Conservation (phyloP, 2,113 vertebrate species). For the Callipepla californica region DNA sequence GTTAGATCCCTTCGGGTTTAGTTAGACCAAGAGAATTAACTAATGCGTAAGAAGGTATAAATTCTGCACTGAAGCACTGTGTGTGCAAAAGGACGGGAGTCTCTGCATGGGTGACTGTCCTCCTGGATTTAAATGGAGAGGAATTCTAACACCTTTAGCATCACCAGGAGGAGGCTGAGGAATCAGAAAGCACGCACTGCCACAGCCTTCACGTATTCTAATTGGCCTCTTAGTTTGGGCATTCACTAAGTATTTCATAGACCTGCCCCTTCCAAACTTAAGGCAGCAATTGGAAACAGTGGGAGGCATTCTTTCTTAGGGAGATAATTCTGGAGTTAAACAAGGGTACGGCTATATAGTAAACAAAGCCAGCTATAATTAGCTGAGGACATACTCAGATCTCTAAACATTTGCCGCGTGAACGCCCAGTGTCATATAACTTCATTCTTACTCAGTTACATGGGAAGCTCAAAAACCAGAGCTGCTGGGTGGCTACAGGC, state of each 20-base stretch:
- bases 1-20: constrained; percentile 1
- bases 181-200: not conserved
- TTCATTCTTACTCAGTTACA: not conserved
- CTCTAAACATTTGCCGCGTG: not conserved
- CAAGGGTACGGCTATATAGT: not conserved
- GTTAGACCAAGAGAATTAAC: constrained; percentile 19
- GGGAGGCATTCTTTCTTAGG: not conserved
- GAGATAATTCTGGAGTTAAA: not conserved
- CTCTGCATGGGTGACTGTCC: not conserved
- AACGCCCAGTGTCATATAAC: not conserved
- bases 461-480: not conserved
- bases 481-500: not conserved
- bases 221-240: not conserved
- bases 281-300: not conserved
- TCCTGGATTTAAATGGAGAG: not conserved
- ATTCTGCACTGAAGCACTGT: not conserved
- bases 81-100: not conserved
- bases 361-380: not conserved
- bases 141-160: constrained; percentile 11
- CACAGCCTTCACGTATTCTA: not conserved
- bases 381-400: not conserved
- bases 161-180: not conserved
- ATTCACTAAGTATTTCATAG: not conserved
- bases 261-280: not conserved
- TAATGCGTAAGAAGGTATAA: not conserved